Conservation (phyloP, 2,888 invertebrate species). For the Caenorhabditis imperialis region DNA sequence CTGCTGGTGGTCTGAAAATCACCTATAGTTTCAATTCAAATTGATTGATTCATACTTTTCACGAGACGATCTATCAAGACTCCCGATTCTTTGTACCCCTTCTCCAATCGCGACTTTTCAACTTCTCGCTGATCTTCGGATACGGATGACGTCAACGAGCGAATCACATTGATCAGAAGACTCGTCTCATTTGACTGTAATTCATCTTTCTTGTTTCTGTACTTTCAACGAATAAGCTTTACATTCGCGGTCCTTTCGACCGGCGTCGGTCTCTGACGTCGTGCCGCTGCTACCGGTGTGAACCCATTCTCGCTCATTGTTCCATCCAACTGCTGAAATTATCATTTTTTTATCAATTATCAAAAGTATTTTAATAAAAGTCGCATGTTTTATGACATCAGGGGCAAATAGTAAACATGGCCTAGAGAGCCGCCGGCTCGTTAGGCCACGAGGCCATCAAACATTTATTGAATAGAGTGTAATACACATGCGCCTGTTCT, state of each 20-base stretch:
- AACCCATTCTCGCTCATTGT: constrained; percentile 37
- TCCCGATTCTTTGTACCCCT: constrained; percentile 93
- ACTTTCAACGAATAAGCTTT: constrained; percentile 1
- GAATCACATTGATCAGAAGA: constrained; percentile 90
- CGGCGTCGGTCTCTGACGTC: constrained; percentile 35
- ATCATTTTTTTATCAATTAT: background rate
- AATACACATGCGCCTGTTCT: constrained; percentile 18
- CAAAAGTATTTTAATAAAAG: background rate
- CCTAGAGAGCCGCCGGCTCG: constrained; percentile 1
- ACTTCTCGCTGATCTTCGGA: constrained; percentile 90
- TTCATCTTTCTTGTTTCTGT: background rate
- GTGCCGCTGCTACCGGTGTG: constrained; percentile 44
- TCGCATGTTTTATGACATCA: constrained; percentile 7
- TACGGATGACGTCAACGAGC: constrained; percentile 89
- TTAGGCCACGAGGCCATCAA: background rate
- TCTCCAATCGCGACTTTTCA: constrained; percentile 92
- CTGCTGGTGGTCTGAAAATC: constrained; percentile 86
- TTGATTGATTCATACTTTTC: constrained; percentile 80
- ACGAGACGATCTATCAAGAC: constrained; percentile 90
- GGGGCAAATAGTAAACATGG: constrained; percentile 26
- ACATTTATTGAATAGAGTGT: constrained; percentile 18
- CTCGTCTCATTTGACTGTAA: constrained; percentile 59
- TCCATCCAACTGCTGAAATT: too few relatives aligned
- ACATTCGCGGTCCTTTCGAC: constrained; percentile 21
- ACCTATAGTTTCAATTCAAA: constrained; percentile 3